phyloP scores from a whole-genome alignment of 2,113 vertebrate genomes.

The Furnarius figulus region DNA sequence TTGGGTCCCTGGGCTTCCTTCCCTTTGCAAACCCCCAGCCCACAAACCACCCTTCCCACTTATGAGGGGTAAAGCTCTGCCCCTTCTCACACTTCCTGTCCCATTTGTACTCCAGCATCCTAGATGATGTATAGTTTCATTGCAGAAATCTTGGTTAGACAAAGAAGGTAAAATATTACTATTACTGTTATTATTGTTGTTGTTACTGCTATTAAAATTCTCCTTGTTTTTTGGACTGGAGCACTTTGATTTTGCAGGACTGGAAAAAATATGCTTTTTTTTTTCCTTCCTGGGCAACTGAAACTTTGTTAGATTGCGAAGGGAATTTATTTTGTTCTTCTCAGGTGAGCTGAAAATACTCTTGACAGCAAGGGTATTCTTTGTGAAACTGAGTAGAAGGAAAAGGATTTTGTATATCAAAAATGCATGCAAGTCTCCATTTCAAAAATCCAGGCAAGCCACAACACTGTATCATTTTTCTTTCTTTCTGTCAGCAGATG shows the following conservation, averaged over 20 bases:
- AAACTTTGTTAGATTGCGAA: neutral
- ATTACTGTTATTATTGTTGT: neutral
- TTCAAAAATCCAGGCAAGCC: constrained; percentile 18
- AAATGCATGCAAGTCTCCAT: neutral
- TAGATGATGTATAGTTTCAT: neutral
- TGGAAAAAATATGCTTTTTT: neutral
- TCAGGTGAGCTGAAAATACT: constrained; percentile 14
- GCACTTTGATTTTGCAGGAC: neutral
- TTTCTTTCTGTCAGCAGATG: constrained; percentile 6
- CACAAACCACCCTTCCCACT: neutral
- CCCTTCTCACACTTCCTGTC: neutral
- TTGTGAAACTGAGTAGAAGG: neutral
- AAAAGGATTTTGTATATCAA: neutral
- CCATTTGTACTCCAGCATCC: neutral
- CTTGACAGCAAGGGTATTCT: neutral
- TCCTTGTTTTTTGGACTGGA: neutral
- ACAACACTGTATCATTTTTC: neutral
- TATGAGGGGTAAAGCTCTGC: rapidly evolving
- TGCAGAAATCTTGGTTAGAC: neutral
- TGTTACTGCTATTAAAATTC: neutral
- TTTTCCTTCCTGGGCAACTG: neutral
- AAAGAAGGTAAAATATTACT: neutral
- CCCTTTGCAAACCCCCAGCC: neutral
- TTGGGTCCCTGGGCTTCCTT: neutral
- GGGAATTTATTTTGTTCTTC: neutral